These are phyloP conservation scores for Diadema setosum DNA, from an alignment of 35 echinoderm and acorn worm species.

Conservation along the genomic window DNA sequence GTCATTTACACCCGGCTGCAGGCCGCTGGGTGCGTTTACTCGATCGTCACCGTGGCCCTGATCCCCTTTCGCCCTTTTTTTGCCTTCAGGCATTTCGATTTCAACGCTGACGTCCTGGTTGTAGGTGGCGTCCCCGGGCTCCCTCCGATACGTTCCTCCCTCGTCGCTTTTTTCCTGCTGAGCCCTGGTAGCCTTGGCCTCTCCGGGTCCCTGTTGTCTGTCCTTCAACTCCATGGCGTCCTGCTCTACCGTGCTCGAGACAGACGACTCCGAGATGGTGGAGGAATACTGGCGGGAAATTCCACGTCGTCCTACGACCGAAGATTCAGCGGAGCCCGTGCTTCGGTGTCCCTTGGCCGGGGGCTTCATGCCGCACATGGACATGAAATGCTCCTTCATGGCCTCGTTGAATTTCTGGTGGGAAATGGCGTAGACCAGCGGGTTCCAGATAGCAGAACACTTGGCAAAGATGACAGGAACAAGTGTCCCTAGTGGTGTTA, in stretches of 20 bases:
- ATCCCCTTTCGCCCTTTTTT: neutral
- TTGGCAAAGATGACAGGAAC: conserved; percentile 80
- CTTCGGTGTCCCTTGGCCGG: neutral
- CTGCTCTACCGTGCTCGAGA: neutral
- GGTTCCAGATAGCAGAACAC: conserved; percentile 82
- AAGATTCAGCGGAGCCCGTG: neutral
- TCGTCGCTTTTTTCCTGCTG: neutral
- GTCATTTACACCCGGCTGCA: neutral
- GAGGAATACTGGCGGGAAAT: neutral
- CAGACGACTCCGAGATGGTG: neutral
- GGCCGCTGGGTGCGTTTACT: neutral
- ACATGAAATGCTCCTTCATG: conserved; percentile 18
- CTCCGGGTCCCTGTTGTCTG: neutral
- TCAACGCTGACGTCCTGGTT: neutral
- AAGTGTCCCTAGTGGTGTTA: conserved; percentile 35
- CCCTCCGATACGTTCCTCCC: neutral
- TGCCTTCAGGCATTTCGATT: neutral
- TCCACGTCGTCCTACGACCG: neutral
- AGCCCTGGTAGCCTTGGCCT: neutral
- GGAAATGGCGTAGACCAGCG: conserved; percentile 82
- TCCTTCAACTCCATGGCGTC: neutral
- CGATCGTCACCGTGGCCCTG: neutral
- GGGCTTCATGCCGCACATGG: neutral
- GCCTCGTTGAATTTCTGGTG: conserved; percentile 75
- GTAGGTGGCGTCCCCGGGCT: neutral